phyloP scores from a whole-genome alignment of 2,797 vertebrate species.

The Sebastes vulpes region DNA sequence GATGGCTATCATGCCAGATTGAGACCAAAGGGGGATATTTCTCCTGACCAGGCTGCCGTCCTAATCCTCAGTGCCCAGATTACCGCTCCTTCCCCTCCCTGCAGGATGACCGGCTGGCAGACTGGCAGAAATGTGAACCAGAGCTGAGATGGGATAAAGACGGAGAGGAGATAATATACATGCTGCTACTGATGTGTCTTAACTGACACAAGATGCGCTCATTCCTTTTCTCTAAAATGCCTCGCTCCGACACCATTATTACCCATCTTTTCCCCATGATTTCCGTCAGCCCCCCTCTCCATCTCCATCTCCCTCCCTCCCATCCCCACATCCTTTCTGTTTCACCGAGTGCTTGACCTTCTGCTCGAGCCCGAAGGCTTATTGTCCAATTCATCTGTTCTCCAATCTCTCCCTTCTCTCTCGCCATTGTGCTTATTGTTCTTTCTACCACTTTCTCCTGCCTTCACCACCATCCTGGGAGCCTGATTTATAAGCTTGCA shows the following conservation, averaged over 20 bases:
- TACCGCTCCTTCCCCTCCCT: slow-evolving; percentile 52
- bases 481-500: slow-evolving; percentile 67
- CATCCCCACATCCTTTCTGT: slow-evolving; percentile 9
- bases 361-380: slow-evolving; percentile 52
- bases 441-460: slow-evolving; percentile 36
- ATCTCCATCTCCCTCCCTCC: not conserved
- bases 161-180: not conserved
- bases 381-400: slow-evolving; percentile 68
- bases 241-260: not conserved
- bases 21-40: slow-evolving; percentile 69
- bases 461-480: slow-evolving; percentile 36
- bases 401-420: slow-evolving; percentile 48
- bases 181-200: not conserved
- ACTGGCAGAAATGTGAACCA: slow-evolving; percentile 18
- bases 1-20: slow-evolving; percentile 71
- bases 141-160: slow-evolving; percentile 37
- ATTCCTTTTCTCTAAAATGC: not conserved
- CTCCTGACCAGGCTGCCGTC: slow-evolving; percentile 61
- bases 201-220: not conserved
- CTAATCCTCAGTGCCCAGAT: slow-evolving; percentile 78
- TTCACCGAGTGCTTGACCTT: slow-evolving; percentile 49
- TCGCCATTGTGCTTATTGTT: slow-evolving; percentile 59
- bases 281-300: not conserved
- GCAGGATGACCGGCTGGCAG: slow-evolving; percentile 45
- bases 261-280: not conserved